Evolutionary conservation across 37 sponge, comb jelly and placozoan genomes (phyloP).

Genomic region (Eunapius fragilis): DNA sequence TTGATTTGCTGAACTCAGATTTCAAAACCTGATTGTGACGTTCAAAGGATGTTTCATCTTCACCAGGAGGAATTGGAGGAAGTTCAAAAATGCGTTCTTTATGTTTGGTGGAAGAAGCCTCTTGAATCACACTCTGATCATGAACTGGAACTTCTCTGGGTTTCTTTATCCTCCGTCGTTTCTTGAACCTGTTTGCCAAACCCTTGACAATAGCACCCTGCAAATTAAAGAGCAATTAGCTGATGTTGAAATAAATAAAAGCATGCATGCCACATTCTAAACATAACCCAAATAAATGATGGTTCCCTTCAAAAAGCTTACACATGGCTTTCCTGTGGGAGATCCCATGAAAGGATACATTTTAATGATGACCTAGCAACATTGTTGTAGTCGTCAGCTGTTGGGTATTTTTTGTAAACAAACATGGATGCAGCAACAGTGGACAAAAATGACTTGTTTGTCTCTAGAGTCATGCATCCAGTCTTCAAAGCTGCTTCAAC

Average conservation of each 20-base stretch:
- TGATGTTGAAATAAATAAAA: background rate
- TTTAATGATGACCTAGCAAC: constrained; percentile 14
- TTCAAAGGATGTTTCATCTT: constrained; percentile 14
- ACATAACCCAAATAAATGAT: background rate
- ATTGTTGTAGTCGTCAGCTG: constrained; percentile 16
- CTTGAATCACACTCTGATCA: background rate
- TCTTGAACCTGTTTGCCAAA: background rate
- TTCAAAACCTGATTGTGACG: background rate
- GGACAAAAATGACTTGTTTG: constrained; percentile 17
- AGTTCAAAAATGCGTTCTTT: background rate
- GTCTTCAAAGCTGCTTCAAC: constrained; percentile 8
- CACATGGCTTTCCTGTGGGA: constrained; percentile 18
- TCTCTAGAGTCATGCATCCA: constrained; percentile 12
- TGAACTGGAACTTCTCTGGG: background rate
- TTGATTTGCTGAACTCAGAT: background rate
- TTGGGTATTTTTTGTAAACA: constrained; percentile 12
- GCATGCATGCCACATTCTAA: background rate
- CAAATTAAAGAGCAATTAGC: background rate
- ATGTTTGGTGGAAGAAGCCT: background rate
- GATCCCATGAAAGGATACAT: constrained; percentile 14
- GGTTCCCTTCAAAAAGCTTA: constrained; percentile 4
- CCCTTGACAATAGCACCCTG: background rate
- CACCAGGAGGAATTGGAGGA: background rate
- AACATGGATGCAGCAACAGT: constrained; percentile 23
- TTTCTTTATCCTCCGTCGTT: background rate